Base-by-base conservation (phyloP, 2,797 vertebrate genomes). In the Acomys russatus region DNA sequence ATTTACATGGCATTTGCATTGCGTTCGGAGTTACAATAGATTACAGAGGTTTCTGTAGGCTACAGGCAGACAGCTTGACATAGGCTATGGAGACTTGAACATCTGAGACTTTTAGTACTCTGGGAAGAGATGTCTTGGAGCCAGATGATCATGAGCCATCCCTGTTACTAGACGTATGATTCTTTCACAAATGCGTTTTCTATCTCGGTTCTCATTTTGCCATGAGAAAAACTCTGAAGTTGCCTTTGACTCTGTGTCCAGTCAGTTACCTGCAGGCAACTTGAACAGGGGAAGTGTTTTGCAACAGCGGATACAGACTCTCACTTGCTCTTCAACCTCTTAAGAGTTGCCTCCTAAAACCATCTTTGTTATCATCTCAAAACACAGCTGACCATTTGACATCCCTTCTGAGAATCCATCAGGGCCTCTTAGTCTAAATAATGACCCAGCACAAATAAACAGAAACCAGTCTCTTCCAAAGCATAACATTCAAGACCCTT, bases 301-400 rank as follows among this genome's bases (percentile, higher is more conserved):
- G 12, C 70, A 68, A 35, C 76, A 59, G 9, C 33, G 35, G n/a
- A 9, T 23, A n/a, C 23, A 70, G 3, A 61, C 66, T 15, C 28
- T 91, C 38, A 38, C 14, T 70, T 9, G 1, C n/a, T 74, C 73
- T 94, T 76, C 76, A 77, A 63, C 22, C 93, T 90, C 74, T 79
- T 83, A 73, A 59, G 23, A 73, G 14, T 25, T 59, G 82, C 70
- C 88, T 92, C 73, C 77, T 28, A 11, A 90, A 85, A 33, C 68
- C 63, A 85, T 73, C 78, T 78, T 74, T 92, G 66, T 87, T 90
- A 94, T 90, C 88, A 59, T 70, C 76, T 78, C n/a, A 94, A 78
- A 93, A 89, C 54, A 92, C 76, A 90, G 76, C 87, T 85, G 84
- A 94, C 84, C 71, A 83, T 51, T n/a, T 90, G 74, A 76, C 23